phyloP scores from a whole-genome alignment of 2,113 vertebrate species.

The Oncorhynchus mykiss region DNA sequence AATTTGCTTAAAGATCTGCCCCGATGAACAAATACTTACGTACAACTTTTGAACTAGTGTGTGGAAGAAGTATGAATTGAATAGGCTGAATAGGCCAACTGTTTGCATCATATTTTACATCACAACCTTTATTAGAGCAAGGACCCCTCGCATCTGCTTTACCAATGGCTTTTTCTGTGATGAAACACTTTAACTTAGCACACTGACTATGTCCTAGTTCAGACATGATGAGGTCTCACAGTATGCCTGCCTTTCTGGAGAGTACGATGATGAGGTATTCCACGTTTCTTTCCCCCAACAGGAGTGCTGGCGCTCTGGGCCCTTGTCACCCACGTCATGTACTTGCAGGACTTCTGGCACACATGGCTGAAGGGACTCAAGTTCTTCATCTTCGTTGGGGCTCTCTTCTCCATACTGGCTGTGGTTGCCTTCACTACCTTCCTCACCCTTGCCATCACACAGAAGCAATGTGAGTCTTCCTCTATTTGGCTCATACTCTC shows the following conservation, averaged over 20 bases:
- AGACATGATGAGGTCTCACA: neutral
- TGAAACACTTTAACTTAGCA: neutral
- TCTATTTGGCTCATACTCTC: neutral
- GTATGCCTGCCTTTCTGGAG: neutral
- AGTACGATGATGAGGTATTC: neutral
- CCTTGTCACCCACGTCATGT: conserved; percentile 94
- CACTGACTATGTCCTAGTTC: neutral
- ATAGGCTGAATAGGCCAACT: too few relatives aligned
- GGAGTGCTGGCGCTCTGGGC: conserved; percentile 92
- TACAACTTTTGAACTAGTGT: too few relatives aligned
- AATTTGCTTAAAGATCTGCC: too few relatives aligned
- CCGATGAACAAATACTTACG: too few relatives aligned
- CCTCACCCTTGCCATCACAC: conserved; percentile 82
- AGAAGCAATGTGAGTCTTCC: conserved; percentile 82
- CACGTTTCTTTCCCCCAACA: conserved; percentile 49
- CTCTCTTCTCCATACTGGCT: conserved; percentile 80
- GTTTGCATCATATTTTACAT: neutral
- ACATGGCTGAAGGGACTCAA: conserved; percentile 94
- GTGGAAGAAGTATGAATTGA: too few relatives aligned
- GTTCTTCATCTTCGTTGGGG: conserved; percentile 88
- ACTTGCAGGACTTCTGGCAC: conserved; percentile 95
- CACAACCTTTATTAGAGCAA: neutral
- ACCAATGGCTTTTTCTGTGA: neutral
- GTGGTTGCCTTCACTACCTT: conserved; percentile 82
- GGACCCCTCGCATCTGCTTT: neutral